A percentile compares a stretch with the other conserved stretches of the same genome.
Conservation (phyloP, 2,113 vertebrate genomes). For the Ammodytes dubius region DNA sequence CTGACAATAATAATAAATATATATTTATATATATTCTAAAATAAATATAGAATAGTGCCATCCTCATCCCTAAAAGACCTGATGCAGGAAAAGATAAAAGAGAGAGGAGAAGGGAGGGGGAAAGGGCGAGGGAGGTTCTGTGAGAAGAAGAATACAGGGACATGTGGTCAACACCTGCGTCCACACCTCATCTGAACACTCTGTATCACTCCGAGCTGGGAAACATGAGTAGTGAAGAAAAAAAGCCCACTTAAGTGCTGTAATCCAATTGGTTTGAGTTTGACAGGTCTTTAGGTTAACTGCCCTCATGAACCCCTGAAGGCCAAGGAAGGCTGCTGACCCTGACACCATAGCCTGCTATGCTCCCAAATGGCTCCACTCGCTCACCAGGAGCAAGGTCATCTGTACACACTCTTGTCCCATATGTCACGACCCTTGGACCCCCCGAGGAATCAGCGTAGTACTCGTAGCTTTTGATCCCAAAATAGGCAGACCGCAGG, state of each 20-base stretch:
- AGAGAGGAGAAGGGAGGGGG: slow-evolving; percentile 27
- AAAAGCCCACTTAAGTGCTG: slow-evolving; percentile 48
- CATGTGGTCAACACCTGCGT: slow-evolving; percentile 82
- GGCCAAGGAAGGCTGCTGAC: slow-evolving; percentile 48
- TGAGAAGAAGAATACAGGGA: slow-evolving; percentile 42
- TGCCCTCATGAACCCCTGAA: slow-evolving; percentile 31
- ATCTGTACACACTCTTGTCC: slow-evolving; percentile 53
- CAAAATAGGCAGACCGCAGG: slow-evolving; percentile 66
- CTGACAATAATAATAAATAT: too few species aligned
- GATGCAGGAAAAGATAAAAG: slow-evolving; percentile 52
- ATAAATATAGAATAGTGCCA: neutral
- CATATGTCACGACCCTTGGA: slow-evolving; percentile 59
- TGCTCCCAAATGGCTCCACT: slow-evolving; percentile 63
- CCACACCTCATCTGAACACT: slow-evolving; percentile 62
- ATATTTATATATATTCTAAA: too few species aligned
- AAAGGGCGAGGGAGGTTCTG: slow-evolving; percentile 22
- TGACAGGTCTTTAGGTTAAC: slow-evolving; percentile 65
- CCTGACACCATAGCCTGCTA: slow-evolving; percentile 27
- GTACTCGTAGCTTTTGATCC: slow-evolving; percentile 77
- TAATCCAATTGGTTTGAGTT: slow-evolving; percentile 49
- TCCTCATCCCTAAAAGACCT: slow-evolving; percentile 16
- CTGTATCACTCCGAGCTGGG: slow-evolving; percentile 45
- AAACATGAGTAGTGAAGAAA: slow-evolving; percentile 61
- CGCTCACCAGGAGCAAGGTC: slow-evolving; percentile 70
- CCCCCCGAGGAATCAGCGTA: slow-evolving; percentile 49